These are phyloP conservation scores for Scolanthus callimorphus DNA, from an alignment of 92 coral and sea anemone genomes.

Conservation along the genomic window DNA sequence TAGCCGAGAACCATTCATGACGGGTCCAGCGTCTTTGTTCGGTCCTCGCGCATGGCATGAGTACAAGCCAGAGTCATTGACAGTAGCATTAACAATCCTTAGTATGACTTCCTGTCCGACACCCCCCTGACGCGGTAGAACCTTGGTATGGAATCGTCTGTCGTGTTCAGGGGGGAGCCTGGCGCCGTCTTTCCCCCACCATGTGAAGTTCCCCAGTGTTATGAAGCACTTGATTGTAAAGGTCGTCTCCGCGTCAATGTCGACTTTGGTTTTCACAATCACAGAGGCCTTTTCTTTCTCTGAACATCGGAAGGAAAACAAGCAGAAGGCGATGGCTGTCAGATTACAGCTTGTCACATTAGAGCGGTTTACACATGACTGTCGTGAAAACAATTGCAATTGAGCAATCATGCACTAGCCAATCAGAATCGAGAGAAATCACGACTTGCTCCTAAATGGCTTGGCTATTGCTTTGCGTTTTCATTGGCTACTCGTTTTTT, in stretches of 20 bases:
- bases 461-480: no score
- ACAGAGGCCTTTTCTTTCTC: constrained; percentile 5
- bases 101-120: background rate
- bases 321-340: background rate
- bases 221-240: background rate
- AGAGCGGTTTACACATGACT: no score
- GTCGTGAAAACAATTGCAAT: no score
- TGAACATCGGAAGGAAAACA: background rate
- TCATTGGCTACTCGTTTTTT: no score
- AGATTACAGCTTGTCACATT: background rate
- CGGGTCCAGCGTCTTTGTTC: background rate
- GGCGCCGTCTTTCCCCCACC: constrained; percentile 6
- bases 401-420: no score
- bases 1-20: background rate
- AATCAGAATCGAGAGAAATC: no score
- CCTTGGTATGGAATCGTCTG: no score
- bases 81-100: constrained; percentile 10
- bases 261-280: background rate
- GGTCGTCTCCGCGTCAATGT: constrained; percentile 14
- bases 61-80: constrained; percentile 41
- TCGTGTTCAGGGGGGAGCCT: background rate
- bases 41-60: constrained; percentile 30
- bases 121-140: background rate
- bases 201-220: constrained; percentile 9
- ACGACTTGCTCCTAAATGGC: no score